A percentile compares a stretch with the other conserved stretches of the same genome.
phyloP scores from a whole-genome alignment of 2,797 vertebrate species.

The Potorous gilbertii region DNA sequence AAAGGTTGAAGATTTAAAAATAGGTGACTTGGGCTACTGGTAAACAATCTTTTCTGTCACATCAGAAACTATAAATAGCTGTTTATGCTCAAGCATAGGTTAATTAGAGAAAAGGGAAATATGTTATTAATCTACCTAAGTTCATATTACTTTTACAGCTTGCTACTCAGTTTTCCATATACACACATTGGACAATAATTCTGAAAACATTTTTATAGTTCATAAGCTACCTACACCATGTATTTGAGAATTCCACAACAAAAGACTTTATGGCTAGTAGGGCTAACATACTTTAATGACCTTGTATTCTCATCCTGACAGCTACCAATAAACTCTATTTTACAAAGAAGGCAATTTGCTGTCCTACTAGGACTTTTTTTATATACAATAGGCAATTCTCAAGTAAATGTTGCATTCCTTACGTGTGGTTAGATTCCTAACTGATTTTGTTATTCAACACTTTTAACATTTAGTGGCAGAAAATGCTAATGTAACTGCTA shows the following conservation, averaged over 20 bases:
- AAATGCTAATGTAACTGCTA: background rate
- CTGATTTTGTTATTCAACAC: background rate
- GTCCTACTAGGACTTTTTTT: background rate
- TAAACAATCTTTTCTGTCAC: constrained; percentile 23
- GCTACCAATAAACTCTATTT: constrained; percentile 14
- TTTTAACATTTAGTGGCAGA: background rate
- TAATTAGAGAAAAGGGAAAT: constrained; percentile 2
- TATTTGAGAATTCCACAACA: background rate
- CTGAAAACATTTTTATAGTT: constrained; percentile 19
- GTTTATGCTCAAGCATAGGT: background rate
- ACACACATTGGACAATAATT: constrained; percentile 4
- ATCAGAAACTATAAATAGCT: background rate
- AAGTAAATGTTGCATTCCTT: constrained; percentile 1
- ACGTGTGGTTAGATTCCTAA: background rate
- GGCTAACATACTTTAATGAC: background rate
- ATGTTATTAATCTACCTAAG: constrained; percentile 6
- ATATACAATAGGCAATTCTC: constrained; percentile 3
- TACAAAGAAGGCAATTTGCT: background rate
- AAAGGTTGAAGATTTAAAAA: constrained; percentile 37
- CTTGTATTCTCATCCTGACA: background rate
- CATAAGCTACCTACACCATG: background rate
- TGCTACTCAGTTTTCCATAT: background rate
- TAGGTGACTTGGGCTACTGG: constrained; percentile 6
- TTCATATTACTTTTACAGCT: background rate
- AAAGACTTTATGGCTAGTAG: constrained; percentile 3